These are phyloP conservation scores for Cheilosia impressa DNA, from an alignment of 2,888 invertebrate species.

Conservation along the genomic window DNA sequence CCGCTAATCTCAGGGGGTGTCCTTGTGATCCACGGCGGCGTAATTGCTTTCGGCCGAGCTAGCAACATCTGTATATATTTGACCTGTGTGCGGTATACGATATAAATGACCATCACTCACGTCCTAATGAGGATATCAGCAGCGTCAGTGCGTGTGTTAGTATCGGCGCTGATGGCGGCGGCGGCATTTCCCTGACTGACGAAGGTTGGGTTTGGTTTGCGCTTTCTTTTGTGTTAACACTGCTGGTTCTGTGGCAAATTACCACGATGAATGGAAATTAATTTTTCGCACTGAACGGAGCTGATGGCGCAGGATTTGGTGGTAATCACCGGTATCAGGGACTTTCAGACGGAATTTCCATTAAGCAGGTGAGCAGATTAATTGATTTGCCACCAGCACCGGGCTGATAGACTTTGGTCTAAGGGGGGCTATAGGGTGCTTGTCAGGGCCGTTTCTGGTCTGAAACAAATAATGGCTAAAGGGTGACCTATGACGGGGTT, in stretches of 20 bases:
- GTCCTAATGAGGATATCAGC: conserved; percentile 71
- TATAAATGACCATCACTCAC: conserved; percentile 68
- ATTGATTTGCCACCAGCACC: conserved; percentile 8
- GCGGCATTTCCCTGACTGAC: conserved; percentile 38
- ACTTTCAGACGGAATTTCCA: neutral
- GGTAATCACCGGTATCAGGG: conserved; percentile 30
- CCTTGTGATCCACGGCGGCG: conserved; percentile 37
- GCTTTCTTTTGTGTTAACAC: conserved; percentile 14
- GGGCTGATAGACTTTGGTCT: neutral
- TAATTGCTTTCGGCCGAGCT: conserved; percentile 57
- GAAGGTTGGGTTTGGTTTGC: conserved; percentile 17
- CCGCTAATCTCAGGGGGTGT: conserved; percentile 49
- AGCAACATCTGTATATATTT: conserved; percentile 39
- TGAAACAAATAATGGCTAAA: too few relatives aligned
- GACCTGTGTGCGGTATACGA: too few relatives aligned
- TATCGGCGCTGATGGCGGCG: conserved; percentile 27
- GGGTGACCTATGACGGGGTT: too few relatives aligned
- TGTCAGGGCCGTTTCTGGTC: too few relatives aligned
- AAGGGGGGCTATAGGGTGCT: too few relatives aligned
- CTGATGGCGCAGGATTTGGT: conserved; percentile 37
- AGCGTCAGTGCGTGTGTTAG: conserved; percentile 34
- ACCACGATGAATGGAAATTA: conserved; percentile 18
- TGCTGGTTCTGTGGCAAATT: conserved; percentile 11
- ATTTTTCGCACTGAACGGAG: conserved; percentile 9
- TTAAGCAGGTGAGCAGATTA: conserved; percentile 37